These are phyloP conservation scores for Bombus huntii DNA, from an alignment of 1,140 invertebrate species.

Conservation along the genomic window DNA sequence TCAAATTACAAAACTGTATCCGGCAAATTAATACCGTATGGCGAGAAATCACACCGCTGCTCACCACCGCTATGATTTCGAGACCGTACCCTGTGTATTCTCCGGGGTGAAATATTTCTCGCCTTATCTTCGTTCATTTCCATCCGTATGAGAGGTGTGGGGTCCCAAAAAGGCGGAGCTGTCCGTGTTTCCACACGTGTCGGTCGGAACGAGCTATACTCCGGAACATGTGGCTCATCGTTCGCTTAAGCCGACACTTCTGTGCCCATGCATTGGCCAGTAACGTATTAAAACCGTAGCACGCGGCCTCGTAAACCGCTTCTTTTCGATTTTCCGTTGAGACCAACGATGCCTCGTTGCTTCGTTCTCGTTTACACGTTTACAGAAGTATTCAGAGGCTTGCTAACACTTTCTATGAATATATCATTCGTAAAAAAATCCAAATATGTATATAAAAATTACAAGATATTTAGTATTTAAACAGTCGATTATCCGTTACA, in stretches of 20 bases:
- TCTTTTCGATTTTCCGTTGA: slow-evolving; percentile 23
- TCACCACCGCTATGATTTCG: too few relatives aligned
- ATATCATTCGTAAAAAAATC: too few relatives aligned
- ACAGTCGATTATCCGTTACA: too few relatives aligned
- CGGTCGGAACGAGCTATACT: slow-evolving; percentile 18
- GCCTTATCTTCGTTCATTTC: slow-evolving; percentile 24
- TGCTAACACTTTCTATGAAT: neutral
- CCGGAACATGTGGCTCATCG: slow-evolving; percentile 33
- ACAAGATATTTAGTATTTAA: too few relatives aligned
- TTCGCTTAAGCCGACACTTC: slow-evolving; percentile 22
- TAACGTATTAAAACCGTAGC: neutral
- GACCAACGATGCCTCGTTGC: neutral
- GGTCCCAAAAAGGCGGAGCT: slow-evolving; percentile 5
- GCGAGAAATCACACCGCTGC: neutral
- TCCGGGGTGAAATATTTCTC: slow-evolving; percentile 16
- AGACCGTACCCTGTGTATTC: neutral
- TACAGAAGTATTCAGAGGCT: neutral
- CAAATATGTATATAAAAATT: too few relatives aligned
- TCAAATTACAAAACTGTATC: neutral
- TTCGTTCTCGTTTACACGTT: neutral
- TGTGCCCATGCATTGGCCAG: neutral
- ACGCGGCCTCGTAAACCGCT: neutral
- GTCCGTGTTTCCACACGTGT: slow-evolving; percentile 12
- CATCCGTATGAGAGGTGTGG: neutral
- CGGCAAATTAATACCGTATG: neutral